A percentile compares a stretch with the other conserved stretches of the same genome.
These are phyloP conservation scores for Noctua fimbriata DNA, from an alignment of 2,888 invertebrate species.

Conservation along the genomic window DNA sequence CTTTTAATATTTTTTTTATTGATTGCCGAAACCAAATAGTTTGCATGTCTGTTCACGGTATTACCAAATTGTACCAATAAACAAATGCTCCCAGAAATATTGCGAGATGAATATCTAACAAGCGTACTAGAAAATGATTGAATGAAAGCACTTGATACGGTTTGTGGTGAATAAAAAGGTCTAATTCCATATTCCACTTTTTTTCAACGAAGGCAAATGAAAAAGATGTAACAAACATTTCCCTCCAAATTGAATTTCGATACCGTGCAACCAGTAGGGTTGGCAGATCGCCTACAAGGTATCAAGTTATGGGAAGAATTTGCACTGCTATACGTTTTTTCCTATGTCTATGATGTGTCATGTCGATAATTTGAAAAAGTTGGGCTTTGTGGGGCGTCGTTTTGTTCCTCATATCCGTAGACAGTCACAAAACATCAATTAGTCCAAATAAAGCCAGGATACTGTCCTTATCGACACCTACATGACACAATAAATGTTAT, in stretches of 20 bases:
- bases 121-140: constrained; percentile 59
- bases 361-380: background rate
- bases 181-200: constrained; percentile 61
- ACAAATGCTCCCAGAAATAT: constrained; percentile 27
- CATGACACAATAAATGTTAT: background rate
- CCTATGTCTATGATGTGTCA: background rate
- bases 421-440: background rate
- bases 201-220: constrained; percentile 55
- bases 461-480: background rate
- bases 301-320: background rate
- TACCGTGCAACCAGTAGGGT: constrained; percentile 50
- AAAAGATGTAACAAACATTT: constrained; percentile 61
- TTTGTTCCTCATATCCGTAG: background rate
- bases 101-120: constrained; percentile 47
- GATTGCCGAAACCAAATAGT: background rate
- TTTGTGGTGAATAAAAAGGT: constrained; percentile 63
- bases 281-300: constrained; percentile 27
- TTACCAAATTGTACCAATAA: constrained; percentile 7
- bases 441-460: background rate
- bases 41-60: background rate
- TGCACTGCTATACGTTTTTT: background rate
- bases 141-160: constrained; percentile 43
- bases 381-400: background rate
- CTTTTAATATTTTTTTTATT: too few species aligned
- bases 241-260: constrained; percentile 63